Evolutionary conservation across 2,888 invertebrate genomes (phyloP).

Genomic region (Bimastos eiseni): DNA sequence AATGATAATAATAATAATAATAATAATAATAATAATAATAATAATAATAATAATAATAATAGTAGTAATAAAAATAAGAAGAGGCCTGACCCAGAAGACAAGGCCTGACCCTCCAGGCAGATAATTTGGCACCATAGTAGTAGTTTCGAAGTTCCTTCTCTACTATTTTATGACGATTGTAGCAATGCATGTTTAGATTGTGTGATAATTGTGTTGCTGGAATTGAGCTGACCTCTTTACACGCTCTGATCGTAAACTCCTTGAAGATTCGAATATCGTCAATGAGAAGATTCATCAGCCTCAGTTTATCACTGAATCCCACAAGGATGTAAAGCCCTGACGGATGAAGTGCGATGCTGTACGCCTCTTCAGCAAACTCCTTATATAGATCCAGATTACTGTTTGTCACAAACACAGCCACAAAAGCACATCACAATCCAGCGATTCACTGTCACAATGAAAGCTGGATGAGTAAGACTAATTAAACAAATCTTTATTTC

Average conservation of each 20-base stretch:
- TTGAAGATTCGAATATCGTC: slow-evolving; percentile 77
- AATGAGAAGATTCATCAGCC: slow-evolving; percentile 83
- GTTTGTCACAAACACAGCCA: slow-evolving; percentile 14
- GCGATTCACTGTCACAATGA: neutral
- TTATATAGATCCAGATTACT: slow-evolving; percentile 73
- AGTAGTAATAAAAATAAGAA: no score
- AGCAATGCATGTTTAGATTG: neutral
- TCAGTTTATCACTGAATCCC: slow-evolving; percentile 86
- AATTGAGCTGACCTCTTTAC: slow-evolving; percentile 63
- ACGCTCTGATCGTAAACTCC: slow-evolving; percentile 76
- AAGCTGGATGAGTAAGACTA: neutral
- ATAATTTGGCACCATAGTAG: no score
- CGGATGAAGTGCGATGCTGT: slow-evolving; percentile 77
- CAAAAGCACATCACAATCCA: neutral
- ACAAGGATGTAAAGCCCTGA: slow-evolving; percentile 80
- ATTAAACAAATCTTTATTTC: neutral
- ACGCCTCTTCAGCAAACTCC: slow-evolving; percentile 79
- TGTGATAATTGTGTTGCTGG: neutral
- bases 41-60: no score
- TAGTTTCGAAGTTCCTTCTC: no score
- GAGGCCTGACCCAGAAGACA: no score
- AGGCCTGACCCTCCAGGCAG: no score
- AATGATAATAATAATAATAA: neutral
- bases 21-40: neutral
- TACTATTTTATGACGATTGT: no score